Base-by-base conservation (phyloP, 2,797 vertebrate genomes). In the Mus spretus region DNA sequence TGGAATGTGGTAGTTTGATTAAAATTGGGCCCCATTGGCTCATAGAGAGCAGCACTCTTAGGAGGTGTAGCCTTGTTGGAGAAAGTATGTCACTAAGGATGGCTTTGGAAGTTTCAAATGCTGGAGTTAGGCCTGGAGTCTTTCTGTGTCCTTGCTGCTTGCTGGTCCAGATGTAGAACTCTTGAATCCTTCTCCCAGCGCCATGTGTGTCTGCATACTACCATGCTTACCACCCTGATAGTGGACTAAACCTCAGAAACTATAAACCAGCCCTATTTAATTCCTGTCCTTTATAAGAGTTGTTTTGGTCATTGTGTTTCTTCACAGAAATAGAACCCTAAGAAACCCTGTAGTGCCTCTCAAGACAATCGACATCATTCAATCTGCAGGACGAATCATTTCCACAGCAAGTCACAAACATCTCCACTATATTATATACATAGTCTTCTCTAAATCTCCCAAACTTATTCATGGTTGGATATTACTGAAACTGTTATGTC, bases 361-460 rank as follows among this genome's bases (percentile, higher is more conserved):
- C 81, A 96, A 63, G 31, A 34, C 26, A 8, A 44, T 24, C 17
- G 0, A 40, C 17, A 31, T 31, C 14, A 70, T 26, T 82, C 6
- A 24, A 37, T 47, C 1, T 24, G 80, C 31, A 53, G 12, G 75
- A 59, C 24, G 70, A 79, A 78, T 47, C 53, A 17, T 75, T 31
- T 40, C 55, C 93, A 37, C 28, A 63, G 22, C 53, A 88, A 92
- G n/a, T 94, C 61, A 74, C 31, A 82, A 75, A 34, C 22, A 77
- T 70, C 61, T 75, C 20, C 92, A 28, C 50, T 61, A 0, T 53
- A 88, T 74, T 81, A 67, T 5, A 75, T 47, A 67, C 74, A 61
- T 12, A 65, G 24, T 14, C 28, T 86, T 91, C 57, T 91, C 87
- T 83, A 44, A 79, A 65, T 50, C 95, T 85, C 57, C 70, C 87